Percentiles rank a stretch among this genome's conserved stretches.
These are phyloP conservation scores for Hypena proboscidalis DNA, from an alignment of 2,888 invertebrate species.

Conservation along the genomic window DNA sequence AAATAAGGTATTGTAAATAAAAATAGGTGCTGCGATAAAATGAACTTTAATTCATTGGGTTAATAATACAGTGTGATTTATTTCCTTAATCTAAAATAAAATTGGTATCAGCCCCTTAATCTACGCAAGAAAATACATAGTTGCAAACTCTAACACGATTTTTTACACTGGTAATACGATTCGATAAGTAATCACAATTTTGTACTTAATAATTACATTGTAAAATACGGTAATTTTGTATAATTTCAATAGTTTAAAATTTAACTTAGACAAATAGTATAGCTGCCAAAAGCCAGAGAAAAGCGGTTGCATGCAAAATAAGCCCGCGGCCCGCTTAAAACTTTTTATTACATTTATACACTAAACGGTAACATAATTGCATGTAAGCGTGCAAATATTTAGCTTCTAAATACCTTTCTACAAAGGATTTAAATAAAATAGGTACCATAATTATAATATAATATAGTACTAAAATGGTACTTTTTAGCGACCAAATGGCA, in stretches of 20 bases:
- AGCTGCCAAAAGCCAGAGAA: slow-evolving; percentile 26
- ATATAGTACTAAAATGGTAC: slow-evolving; percentile 8
- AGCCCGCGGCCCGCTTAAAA: slow-evolving; percentile 5
- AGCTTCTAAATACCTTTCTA: slow-evolving; percentile 15
- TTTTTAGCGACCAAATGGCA: slow-evolving; percentile 22
- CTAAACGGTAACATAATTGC: slow-evolving; percentile 54
- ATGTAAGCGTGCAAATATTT: slow-evolving; percentile 44
- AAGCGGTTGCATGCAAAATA: slow-evolving; percentile 28
- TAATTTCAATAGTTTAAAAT: slow-evolving; percentile 35
- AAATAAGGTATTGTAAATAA: slow-evolving; percentile 14
- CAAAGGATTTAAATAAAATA: slow-evolving; percentile 13
- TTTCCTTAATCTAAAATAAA: slow-evolving; percentile 68
- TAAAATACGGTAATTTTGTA: slow-evolving; percentile 37
- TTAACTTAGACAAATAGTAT: slow-evolving; percentile 19
- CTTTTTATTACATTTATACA: slow-evolving; percentile 25
- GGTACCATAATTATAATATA: slow-evolving; percentile 19
- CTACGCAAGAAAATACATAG: slow-evolving; percentile 50
- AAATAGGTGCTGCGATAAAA: slow-evolving; percentile 26
- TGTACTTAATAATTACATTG: slow-evolving; percentile 63
- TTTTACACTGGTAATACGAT: slow-evolving; percentile 68
- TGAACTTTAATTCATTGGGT: slow-evolving; percentile 50
- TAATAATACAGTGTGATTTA: slow-evolving; percentile 54
- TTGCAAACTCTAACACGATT: slow-evolving; percentile 54
- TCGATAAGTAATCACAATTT: slow-evolving; percentile 61
- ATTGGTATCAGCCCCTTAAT: slow-evolving; percentile 76